Conservation (phyloP, 1,140 invertebrate genomes). For the Zaprionus taronus region DNA sequence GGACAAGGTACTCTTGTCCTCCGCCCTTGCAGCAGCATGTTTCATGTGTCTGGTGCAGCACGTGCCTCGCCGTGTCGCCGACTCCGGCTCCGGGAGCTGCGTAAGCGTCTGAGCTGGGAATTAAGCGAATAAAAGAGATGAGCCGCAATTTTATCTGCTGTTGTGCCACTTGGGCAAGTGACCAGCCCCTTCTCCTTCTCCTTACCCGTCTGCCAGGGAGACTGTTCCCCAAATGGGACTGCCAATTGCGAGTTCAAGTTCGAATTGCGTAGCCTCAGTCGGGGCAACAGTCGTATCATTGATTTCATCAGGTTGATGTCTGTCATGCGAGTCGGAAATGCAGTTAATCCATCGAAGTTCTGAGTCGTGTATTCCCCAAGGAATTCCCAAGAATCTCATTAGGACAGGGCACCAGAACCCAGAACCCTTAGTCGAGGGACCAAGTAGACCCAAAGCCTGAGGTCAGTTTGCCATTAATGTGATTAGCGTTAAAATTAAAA, state of each 20-base stretch:
- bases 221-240: not conserved
- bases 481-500: conserved; percentile 40
- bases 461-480: conserved; percentile 34
- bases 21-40: not conserved
- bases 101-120: conserved; percentile 33
- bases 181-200: not conserved
- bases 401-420: not conserved
- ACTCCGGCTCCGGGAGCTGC: not conserved
- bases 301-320: not conserved
- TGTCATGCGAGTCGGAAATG: not conserved
- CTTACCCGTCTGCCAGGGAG: no score
- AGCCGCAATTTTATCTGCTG: not conserved
- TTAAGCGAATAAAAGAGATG: conserved; percentile 32
- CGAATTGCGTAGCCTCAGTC: not conserved
- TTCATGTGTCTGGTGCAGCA: conserved; percentile 1
- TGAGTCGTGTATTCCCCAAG: not conserved
- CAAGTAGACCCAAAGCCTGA: conserved; percentile 3
- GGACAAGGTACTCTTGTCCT: not conserved
- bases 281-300: not conserved
- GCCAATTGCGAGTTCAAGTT: not conserved
- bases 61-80: not conserved
- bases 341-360: not conserved
- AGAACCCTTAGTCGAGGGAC: not conserved
- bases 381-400: conserved; percentile 2
- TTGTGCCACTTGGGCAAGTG: not conserved